phyloP scores from a whole-genome alignment of 2,113 vertebrate genomes.

The Chaetorhynchus papuensis region DNA sequence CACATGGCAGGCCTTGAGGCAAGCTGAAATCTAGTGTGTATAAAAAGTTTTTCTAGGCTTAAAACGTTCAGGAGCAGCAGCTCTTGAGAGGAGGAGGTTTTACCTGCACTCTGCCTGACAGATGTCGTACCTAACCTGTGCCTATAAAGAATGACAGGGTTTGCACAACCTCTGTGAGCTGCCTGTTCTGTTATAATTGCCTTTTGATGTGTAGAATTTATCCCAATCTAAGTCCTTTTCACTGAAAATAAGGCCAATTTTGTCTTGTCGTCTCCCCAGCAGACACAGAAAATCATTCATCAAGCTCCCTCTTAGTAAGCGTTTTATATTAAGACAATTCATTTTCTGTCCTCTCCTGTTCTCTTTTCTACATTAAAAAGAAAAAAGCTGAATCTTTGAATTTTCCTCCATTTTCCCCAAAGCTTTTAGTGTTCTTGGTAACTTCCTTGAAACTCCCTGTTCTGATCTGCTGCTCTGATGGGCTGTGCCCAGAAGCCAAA shows the following conservation, averaged over 20 bases:
- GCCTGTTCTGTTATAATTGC: background rate
- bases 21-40: background rate
- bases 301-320: background rate
- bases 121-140: background rate
- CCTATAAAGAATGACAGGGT: background rate
- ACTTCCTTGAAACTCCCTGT: background rate
- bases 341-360: background rate
- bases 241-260: constrained; percentile 37
- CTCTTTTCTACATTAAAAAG: background rate
- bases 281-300: constrained; percentile 20
- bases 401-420: background rate
- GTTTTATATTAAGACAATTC: background rate
- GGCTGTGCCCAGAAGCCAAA: background rate
- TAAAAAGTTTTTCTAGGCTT: background rate
- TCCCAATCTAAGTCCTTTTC: background rate
- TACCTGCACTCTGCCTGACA: background rate
- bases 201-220: constrained; percentile 7
- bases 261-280: background rate
- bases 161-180: background rate
- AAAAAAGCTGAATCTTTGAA: background rate
- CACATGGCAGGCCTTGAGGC: background rate
- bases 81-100: background rate
- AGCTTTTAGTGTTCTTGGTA: background rate
- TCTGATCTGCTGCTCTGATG: background rate
- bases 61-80: background rate